Percentiles rank a stretch among this genome's conserved stretches.
These are phyloP conservation scores for Diadema setosum DNA, from an alignment of 35 echinoderm and acorn worm genomes.

Conservation along the genomic window DNA sequence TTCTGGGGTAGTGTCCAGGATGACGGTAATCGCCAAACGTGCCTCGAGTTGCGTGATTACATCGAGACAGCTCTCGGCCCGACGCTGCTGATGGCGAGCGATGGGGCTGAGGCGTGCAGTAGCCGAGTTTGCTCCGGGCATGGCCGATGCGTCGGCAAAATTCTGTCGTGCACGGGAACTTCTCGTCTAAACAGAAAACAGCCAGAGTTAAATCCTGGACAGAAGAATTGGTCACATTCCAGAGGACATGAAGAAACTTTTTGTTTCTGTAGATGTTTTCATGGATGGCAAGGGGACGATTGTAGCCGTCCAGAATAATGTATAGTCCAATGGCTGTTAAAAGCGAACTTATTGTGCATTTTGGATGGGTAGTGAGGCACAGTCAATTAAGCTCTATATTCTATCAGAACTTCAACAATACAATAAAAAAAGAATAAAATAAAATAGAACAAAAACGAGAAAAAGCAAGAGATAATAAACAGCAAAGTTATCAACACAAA, in stretches of 20 bases:
- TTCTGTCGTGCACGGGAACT: constrained; percentile 37
- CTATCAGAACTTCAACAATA: too few species aligned
- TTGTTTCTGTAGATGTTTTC: neutral
- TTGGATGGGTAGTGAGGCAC: too few species aligned
- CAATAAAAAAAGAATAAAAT: too few species aligned
- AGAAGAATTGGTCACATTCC: neutral
- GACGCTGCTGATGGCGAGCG: neutral
- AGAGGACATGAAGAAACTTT: neutral
- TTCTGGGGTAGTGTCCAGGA: constrained; percentile 67
- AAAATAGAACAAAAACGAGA: too few species aligned
- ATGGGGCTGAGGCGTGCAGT: constrained; percentile 54
- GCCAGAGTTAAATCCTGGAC: too few species aligned
- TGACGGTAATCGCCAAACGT: neutral
- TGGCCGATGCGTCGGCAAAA: constrained; percentile 78
- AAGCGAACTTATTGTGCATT: too few species aligned
- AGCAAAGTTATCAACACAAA: too few species aligned
- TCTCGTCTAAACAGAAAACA: too few species aligned
- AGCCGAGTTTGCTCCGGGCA: constrained; percentile 30
- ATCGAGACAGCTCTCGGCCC: constrained; percentile 59
- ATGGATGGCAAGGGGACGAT: neutral
- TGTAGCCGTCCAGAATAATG: too few species aligned
- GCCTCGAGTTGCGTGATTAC: constrained; percentile 14
- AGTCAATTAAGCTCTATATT: too few species aligned
- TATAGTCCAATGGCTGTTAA: too few species aligned
- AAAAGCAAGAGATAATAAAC: too few species aligned